Conservation (phyloP, 2,888 invertebrate genomes). For the Timema podura region DNA sequence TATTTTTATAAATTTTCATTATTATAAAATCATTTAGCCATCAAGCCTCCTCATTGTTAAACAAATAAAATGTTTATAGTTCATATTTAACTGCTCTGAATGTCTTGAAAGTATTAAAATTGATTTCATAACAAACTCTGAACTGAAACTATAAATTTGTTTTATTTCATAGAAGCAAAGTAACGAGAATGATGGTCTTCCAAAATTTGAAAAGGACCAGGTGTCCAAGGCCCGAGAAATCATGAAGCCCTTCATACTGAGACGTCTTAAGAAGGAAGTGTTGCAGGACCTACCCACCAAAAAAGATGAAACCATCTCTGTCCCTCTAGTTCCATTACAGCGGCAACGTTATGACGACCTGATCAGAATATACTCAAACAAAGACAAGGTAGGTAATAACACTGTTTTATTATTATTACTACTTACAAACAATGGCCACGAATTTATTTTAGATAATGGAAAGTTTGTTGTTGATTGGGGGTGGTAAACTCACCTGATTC, state of each 20-base stretch:
- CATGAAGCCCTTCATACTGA: slow-evolving; percentile 91
- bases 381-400: slow-evolving; percentile 41
- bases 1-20: too few species aligned
- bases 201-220: slow-evolving; percentile 84
- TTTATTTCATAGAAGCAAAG: slow-evolving; percentile 7
- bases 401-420: too few species aligned
- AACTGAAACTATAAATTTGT: neutral
- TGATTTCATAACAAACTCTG: too few species aligned
- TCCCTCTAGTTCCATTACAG: slow-evolving; percentile 69
- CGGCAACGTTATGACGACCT: slow-evolving; percentile 69
- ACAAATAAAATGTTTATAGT: too few species aligned
- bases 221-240: slow-evolving; percentile 91
- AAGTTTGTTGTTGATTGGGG: neutral
- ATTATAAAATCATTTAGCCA: too few species aligned
- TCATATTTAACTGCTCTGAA: too few species aligned
- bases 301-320: slow-evolving; percentile 62
- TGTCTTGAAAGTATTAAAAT: too few species aligned
- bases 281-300: slow-evolving; percentile 82
- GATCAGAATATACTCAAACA: slow-evolving; percentile 61
- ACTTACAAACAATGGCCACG: too few species aligned
- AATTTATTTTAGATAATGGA: too few species aligned
- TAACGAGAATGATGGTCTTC: slow-evolving; percentile 40
- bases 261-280: slow-evolving; percentile 84
- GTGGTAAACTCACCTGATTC: neutral
- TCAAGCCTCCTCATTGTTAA: too few species aligned